phyloP scores from a whole-genome alignment of 2,888 invertebrate species.

The Lamproptera curius region DNA sequence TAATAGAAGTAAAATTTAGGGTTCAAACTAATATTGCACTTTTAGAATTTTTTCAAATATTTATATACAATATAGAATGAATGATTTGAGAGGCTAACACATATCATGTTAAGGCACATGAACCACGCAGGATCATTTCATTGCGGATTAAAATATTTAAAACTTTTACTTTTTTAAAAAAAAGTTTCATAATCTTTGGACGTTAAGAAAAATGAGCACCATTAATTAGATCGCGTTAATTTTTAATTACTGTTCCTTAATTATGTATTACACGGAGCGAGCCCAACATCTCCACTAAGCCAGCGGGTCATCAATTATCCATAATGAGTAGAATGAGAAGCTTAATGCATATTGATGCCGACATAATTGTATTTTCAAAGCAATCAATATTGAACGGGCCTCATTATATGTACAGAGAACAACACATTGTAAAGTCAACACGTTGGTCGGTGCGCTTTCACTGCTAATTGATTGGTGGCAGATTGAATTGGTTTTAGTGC shows the following conservation, averaged over 20 bases:
- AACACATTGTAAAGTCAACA: slow-evolving; percentile 61
- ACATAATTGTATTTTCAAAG: slow-evolving; percentile 22
- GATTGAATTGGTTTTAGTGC: slow-evolving; percentile 24
- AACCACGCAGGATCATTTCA: too few relatives aligned
- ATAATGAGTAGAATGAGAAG: slow-evolving; percentile 21
- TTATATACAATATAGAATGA: too few relatives aligned
- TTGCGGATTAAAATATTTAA: slow-evolving; percentile 16
- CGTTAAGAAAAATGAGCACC: slow-evolving; percentile 30
- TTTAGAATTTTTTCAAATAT: too few relatives aligned
- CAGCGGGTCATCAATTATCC: slow-evolving; percentile 20
- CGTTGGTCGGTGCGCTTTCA: slow-evolving; percentile 35
- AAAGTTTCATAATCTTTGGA: too few relatives aligned
- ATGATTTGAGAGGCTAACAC: too few relatives aligned
- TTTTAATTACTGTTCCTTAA: slow-evolving; percentile 17
- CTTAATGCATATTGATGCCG: slow-evolving; percentile 21
- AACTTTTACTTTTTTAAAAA: slow-evolving; percentile 38
- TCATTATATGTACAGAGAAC: slow-evolving; percentile 22
- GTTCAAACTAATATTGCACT: too few relatives aligned
- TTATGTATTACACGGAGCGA: slow-evolving; percentile 17
- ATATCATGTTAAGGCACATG: too few relatives aligned
- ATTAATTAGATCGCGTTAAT: slow-evolving; percentile 12
- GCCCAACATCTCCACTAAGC: slow-evolving; percentile 17
- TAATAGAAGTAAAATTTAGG: too few relatives aligned
- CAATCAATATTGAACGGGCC: slow-evolving; percentile 17
- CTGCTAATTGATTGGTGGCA: slow-evolving; percentile 58